Base-by-base conservation (phyloP, 1,140 invertebrate genomes). In the Drosophila mojavensis region DNA sequence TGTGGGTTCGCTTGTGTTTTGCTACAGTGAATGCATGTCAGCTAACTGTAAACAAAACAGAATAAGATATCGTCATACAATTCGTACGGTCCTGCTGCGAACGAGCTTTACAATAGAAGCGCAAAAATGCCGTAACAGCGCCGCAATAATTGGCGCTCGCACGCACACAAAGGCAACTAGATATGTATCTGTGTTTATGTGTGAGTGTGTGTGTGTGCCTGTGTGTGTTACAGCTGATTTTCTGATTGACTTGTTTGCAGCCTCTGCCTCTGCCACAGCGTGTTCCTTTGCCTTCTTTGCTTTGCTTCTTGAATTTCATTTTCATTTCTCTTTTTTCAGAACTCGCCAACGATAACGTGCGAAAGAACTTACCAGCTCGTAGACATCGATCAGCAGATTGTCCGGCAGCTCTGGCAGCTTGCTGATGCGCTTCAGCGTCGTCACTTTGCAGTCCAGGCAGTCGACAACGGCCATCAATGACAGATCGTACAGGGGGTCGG, bases 331-430 rank as follows among this genome's bases (percentile, higher is more conserved):
- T 1, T 24, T 24, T 24, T 24, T 24, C 20, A 24, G 20, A 24
- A 24, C 20, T 24, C 20, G 20, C 20, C 20, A 24, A 24, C 2
- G 15, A 24, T 36, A 41, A 39, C 15, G 20, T 43, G 55, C 13
- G 24, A 43, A 26, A 41, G 39, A 20, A 79, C 84, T 91, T 53
- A 92, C 91, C 81, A 75, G 61, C 47, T 84, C 84, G 59, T 92
- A 92, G 56, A 91, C 81, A 80, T 92, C 91, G 33, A 82, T 91
- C 54, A 92, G 85, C 15, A 92, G 54, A 62, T 80, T 84, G 17
- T 71, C 75, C 15, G 91, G 91, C 84, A 92, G 54, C 30, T 89
- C 86, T 9, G 82, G 78, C 64, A 92, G 56, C n/a, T 89, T 79
- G 47, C 70, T 65, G 33, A 92, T 89, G 53, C 78, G 75, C 10